Conservation (phyloP, 1,140 invertebrate genomes). For the Lordiphosa clarofinis region DNA sequence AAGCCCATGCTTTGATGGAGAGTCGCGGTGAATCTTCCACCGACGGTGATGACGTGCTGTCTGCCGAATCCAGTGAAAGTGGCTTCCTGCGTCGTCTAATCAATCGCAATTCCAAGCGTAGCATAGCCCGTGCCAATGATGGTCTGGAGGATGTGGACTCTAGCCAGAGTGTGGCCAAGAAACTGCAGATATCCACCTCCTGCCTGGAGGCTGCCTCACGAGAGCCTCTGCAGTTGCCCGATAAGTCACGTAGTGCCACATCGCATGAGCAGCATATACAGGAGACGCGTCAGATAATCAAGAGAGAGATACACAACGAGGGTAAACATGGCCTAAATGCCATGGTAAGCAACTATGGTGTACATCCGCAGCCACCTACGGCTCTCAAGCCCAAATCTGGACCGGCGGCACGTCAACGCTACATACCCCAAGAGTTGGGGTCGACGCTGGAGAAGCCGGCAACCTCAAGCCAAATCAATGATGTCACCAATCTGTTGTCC, state of each 20-base stretch:
- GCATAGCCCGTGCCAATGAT: constrained; percentile 81
- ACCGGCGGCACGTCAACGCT: constrained; percentile 80
- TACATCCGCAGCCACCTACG: constrained; percentile 52
- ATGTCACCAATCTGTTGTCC: constrained; percentile 55
- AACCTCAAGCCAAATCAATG: constrained; percentile 11
- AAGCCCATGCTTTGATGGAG: constrained; percentile 43
- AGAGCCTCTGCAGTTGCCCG: constrained; percentile 27
- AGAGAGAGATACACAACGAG: constrained; percentile 63
- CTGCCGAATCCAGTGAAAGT: constrained; percentile 72
- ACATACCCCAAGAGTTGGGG: constrained; percentile 81
- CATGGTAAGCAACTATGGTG: constrained; percentile 60
- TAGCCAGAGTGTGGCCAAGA: constrained; percentile 79
- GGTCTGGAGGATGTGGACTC: constrained; percentile 79
- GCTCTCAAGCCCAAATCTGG: constrained; percentile 78
- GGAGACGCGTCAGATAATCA: constrained; percentile 67
- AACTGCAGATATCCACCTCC: constrained; percentile 63
- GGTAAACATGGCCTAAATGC: constrained; percentile 59
- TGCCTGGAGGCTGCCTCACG: constrained; percentile 47
- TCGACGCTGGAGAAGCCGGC: constrained; percentile 17
- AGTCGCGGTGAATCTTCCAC: constrained; percentile 56
- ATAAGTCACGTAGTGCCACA: constrained; percentile 56
- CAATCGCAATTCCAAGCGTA: constrained; percentile 81
- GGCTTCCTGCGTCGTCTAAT: constrained; percentile 85
- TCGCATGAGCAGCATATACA: constrained; percentile 59
- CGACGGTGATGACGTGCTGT: constrained; percentile 43